Evolutionary conservation across 1,140 invertebrate genomes (phyloP).

Genomic region (Drosophila littoralis): DNA sequence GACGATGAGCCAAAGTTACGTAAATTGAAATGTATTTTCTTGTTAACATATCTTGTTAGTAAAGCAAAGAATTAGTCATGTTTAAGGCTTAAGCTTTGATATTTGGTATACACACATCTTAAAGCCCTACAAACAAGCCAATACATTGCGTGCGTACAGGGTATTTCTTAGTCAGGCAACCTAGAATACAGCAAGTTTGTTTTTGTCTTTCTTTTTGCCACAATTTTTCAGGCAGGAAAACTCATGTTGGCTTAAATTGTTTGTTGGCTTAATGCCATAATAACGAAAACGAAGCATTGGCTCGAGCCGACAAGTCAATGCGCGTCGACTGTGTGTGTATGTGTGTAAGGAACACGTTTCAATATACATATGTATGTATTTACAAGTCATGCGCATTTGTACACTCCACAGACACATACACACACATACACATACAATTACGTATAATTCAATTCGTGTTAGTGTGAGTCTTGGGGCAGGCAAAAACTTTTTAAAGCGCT

Average conservation of each 20-base stretch:
- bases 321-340: constrained; percentile 28
- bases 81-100: too few species aligned
- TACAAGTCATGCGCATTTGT: constrained; percentile 77
- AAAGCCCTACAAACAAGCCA: too few species aligned
- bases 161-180: not conserved
- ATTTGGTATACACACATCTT: too few species aligned
- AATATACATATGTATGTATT: constrained; percentile 53
- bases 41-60: too few species aligned
- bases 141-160: not conserved
- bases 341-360: constrained; percentile 67
- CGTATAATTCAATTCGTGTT: constrained; percentile 12
- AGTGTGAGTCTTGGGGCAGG: constrained; percentile 55
- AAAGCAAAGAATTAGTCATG: too few species aligned
- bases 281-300: constrained; percentile 58
- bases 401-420: constrained; percentile 20
- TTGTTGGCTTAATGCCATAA: constrained; percentile 79
- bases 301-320: constrained; percentile 40
- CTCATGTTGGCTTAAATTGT: constrained; percentile 79
- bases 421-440: not conserved
- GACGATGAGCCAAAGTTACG: too few species aligned
- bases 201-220: constrained; percentile 63
- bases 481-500: constrained; percentile 71
- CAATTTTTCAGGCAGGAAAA: constrained; percentile 76
- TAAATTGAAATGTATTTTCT: too few species aligned
- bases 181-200: not conserved